Percentiles rank a stretch among this genome's conserved stretches.
Evolutionary conservation across 2,888 invertebrate species (phyloP).

Genomic region (Cacoxenus indagator): DNA sequence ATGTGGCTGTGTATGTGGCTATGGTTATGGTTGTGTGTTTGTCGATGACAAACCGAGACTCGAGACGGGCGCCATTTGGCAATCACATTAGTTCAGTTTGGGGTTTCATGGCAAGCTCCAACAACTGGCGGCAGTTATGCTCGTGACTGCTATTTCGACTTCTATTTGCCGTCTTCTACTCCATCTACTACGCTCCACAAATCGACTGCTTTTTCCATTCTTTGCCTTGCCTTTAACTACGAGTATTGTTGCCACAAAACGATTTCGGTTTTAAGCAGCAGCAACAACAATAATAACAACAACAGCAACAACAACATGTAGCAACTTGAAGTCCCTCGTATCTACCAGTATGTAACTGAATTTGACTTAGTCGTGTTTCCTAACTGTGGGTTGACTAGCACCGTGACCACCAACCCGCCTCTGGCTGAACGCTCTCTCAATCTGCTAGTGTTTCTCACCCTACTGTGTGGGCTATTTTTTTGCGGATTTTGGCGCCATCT

Average conservation of each 20-base stretch:
- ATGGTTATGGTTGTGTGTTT: background rate
- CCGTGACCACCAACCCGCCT: no score
- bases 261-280: background rate
- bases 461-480: slow-evolving; percentile 14
- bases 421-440: background rate
- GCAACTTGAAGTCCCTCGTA: background rate
- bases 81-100: slow-evolving; percentile 55
- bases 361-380: background rate
- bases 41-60: background rate
- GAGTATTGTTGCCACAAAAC: background rate
- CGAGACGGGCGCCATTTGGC: slow-evolving; percentile 52
- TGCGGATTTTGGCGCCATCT: slow-evolving; percentile 37
- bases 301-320: slow-evolving; percentile 1
- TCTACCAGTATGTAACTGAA: background rate
- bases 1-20: slow-evolving; percentile 26
- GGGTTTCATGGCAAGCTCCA: slow-evolving; percentile 20
- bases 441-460: background rate
- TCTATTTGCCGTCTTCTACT: background rate
- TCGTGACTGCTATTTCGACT: slow-evolving; percentile 11
- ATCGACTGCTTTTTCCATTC: no score
- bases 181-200: background rate
- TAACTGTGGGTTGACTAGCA: background rate
- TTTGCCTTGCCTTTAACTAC: background rate
- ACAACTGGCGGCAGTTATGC: slow-evolving; percentile 3
- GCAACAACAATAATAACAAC: slow-evolving; percentile 16